These are phyloP conservation scores for Siniperca scherzeri DNA, from an alignment of 2,797 vertebrate species.

Conservation along the genomic window DNA sequence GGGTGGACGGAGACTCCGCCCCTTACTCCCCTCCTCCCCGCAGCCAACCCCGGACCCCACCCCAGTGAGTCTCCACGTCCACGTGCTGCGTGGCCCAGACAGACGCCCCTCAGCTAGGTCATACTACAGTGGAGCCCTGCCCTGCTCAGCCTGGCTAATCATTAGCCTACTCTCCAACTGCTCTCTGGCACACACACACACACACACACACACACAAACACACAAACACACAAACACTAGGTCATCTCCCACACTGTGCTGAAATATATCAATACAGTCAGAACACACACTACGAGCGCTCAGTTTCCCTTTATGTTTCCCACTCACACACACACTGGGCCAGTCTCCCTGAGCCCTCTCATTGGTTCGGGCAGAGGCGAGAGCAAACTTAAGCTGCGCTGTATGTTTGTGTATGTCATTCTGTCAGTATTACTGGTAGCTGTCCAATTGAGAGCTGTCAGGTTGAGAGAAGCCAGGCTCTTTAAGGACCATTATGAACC, in stretches of 20 bases:
- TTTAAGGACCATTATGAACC: conserved; percentile 79
- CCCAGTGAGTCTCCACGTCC: conserved; percentile 65
- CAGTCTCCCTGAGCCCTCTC: conserved; percentile 43
- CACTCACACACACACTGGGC: conserved; percentile 17
- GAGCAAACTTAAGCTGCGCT: conserved; percentile 62
- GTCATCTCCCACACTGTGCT: conserved; percentile 60
- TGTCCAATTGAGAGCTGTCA: conserved; percentile 76
- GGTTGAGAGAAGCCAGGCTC: conserved; percentile 78
- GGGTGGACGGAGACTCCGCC: conserved; percentile 54
- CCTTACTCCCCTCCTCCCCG: background rate
- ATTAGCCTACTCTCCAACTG: conserved; percentile 59
- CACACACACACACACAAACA: conserved; percentile 30
- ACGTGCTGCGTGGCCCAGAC: conserved; percentile 83
- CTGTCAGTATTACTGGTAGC: conserved; percentile 77
- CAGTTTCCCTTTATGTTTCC: conserved; percentile 37
- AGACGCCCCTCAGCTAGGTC: conserved; percentile 79
- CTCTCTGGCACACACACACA: conserved; percentile 38
- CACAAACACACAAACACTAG: conserved; percentile 32
- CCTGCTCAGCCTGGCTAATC: conserved; percentile 70
- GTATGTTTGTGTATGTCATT: conserved; percentile 80
- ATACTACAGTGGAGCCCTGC: conserved; percentile 65
- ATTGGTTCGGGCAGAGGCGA: conserved; percentile 62
- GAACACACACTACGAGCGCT: conserved; percentile 41
- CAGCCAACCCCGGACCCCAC: conserved; percentile 59
- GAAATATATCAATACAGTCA: conserved; percentile 63